Evolutionary conservation across 2,113 vertebrate species (phyloP), one percentile per base, ranked within the genome.

Genomic region (Ploceus nigricollis): DNA sequence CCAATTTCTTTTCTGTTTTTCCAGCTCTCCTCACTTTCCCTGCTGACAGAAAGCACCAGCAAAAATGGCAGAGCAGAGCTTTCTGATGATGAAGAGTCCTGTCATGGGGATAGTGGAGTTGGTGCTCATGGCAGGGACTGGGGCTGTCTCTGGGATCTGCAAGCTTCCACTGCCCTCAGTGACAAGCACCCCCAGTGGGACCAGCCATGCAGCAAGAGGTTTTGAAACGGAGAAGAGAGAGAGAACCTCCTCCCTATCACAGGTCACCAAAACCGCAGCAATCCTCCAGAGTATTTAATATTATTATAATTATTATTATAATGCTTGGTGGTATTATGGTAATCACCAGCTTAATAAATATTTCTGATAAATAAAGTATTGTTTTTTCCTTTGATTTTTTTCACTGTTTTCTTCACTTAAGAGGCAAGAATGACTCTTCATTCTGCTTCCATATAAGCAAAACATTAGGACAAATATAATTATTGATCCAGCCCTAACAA

Each of bases 381-480:
- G n/a, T 4, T 0, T 70, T 86, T 90, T 54, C 19, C 15, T 83
- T 66, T 6, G 1, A 20, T 71, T 92, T 54, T 2, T 54, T 95
- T 88, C 3, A 2, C 12, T 70, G 13, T 65, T 90, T 93, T 86
- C 63, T 88, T 88, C 23, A 44, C 15, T 63, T 47, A 63, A 86
- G 27, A 61, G 9, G 2, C 27, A 75, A 94, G 60, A 83, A 73
- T 50, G 23, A 70, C 16, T 63, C 14, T 51, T 87, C 15, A 27
- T 73, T 92, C 63, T 92, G 30, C 44, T 93, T 94, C 22, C 35
- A 70, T 81, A 56, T 71, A 73, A 81, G 53, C 35, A 78, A 68
- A 78, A 16, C 19, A 22, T 83, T 81, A 73, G 33, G 47, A 54
- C 30, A 82, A 88, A 86, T 13, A n/a, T 51, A 93, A 81, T 93